Percentiles rank a stretch among this genome's conserved stretches.
Conservation (phyloP, 2,888 invertebrate species). For the Dicycla oo region DNA sequence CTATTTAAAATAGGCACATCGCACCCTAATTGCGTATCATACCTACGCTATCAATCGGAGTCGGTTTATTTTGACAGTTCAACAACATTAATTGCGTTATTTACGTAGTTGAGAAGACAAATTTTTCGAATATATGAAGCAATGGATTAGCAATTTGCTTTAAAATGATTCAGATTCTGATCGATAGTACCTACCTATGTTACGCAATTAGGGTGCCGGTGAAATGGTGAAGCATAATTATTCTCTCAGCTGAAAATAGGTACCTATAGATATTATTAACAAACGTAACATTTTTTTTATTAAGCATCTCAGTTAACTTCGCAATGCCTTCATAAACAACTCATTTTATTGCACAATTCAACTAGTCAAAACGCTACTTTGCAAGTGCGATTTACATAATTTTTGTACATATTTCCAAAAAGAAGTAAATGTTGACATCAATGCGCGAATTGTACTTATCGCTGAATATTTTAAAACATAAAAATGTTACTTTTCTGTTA, state of each 20-base stretch:
- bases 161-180: too few species aligned
- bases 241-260: not conserved
- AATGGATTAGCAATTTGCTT: too few species aligned
- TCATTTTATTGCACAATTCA: conserved; percentile 53
- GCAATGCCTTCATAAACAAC: conserved; percentile 50
- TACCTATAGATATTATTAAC: too few species aligned
- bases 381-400: conserved; percentile 46
- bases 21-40: too few species aligned
- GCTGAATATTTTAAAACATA: conserved; percentile 44
- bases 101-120: too few species aligned
- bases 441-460: conserved; percentile 14
- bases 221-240: not conserved
- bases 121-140: too few species aligned
- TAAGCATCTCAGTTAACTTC: conserved; percentile 29
- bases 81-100: too few species aligned
- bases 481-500: too few species aligned
- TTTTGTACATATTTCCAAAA: conserved; percentile 38
- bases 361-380: conserved; percentile 37
- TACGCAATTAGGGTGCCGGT: too few species aligned
- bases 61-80: too few species aligned
- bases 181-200: too few species aligned
- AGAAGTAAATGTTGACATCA: conserved; percentile 30
- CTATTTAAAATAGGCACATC: conserved; percentile 1
- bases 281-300: conserved; percentile 22
- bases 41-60: too few species aligned